phyloP scores from a whole-genome alignment of 2,113 vertebrate species.

The Cisticola juncidis region DNA sequence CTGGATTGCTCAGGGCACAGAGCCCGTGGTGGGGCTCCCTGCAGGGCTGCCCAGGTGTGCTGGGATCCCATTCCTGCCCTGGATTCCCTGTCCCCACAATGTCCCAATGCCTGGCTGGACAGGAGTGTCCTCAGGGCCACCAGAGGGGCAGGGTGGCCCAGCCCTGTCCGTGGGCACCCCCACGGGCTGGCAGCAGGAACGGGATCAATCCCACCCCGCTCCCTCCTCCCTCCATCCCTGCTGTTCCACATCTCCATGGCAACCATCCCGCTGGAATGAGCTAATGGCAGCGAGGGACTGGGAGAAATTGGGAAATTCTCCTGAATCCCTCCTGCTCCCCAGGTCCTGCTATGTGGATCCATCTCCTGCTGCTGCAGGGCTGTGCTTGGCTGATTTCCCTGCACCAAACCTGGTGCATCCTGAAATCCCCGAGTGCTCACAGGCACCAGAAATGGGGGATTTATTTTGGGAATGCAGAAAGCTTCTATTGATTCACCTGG shows the following conservation, averaged over 20 bases:
- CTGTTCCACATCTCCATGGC: constrained; percentile 10
- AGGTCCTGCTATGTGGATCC: background rate
- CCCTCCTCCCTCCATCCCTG: background rate
- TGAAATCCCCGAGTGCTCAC: background rate
- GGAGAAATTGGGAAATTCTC: background rate
- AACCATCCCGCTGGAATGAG: background rate
- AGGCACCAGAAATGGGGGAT: background rate
- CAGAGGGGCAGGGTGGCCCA: background rate
- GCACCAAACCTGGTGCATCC: background rate
- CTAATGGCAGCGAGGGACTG: background rate
- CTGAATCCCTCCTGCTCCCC: background rate
- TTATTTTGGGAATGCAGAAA: constrained; percentile 3
- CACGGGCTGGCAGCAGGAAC: rapidly evolving
- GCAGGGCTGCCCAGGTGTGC: rapidly evolving
- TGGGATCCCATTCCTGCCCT: rapidly evolving
- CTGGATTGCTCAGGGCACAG: background rate
- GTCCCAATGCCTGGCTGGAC: background rate
- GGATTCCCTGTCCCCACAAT: background rate
- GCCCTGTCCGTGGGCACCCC: rapidly evolving
- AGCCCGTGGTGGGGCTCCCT: background rate
- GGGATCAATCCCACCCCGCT: background rate
- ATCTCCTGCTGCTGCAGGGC: too few species aligned
- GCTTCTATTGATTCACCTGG: background rate
- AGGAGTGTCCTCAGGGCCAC: background rate
- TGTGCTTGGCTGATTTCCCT: background rate